Percentiles rank a stretch among this genome's conserved stretches.
Evolutionary conservation across 1,140 invertebrate species (phyloP).

Genomic region (Temnothorax curvispinosus): DNA sequence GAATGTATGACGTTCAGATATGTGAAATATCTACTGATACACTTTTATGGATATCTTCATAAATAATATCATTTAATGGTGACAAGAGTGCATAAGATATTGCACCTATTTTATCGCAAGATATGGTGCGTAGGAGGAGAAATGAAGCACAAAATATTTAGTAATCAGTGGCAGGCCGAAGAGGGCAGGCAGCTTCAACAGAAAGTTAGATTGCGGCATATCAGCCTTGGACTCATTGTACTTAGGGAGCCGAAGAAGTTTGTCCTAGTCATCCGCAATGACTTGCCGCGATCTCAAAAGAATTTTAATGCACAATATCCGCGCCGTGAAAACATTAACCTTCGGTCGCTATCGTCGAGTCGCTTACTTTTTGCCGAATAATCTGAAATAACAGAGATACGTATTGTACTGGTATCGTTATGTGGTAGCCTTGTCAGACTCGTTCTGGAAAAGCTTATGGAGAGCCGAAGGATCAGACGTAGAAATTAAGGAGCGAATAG

Average conservation of each 20-base stretch:
- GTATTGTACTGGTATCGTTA: not conserved
- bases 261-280: conserved; percentile 28
- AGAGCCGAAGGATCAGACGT: not conserved
- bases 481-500: not conserved
- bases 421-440: not conserved
- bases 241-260: conserved; percentile 69
- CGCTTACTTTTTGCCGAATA: not conserved
- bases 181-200: conserved; percentile 60
- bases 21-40: not conserved
- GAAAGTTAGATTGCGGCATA: conserved; percentile 75
- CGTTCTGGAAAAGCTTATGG: not conserved
- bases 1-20: not conserved
- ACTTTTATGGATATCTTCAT: not conserved
- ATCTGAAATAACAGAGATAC: not conserved
- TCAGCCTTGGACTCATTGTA: conserved; percentile 79
- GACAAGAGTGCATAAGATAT: not conserved
- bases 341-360: conserved; percentile 7
- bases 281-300: conserved; percentile 32
- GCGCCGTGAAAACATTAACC: conserved; percentile 43
- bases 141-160: conserved; percentile 72
- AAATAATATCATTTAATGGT: not conserved
- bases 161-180: conserved; percentile 69
- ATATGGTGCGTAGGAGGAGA: conserved; percentile 32
- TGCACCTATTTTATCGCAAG: not conserved
- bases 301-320: conserved; percentile 15